Evolutionary conservation across 1,140 invertebrate species (phyloP).

Genomic region (Rhopalosiphum maidis): DNA sequence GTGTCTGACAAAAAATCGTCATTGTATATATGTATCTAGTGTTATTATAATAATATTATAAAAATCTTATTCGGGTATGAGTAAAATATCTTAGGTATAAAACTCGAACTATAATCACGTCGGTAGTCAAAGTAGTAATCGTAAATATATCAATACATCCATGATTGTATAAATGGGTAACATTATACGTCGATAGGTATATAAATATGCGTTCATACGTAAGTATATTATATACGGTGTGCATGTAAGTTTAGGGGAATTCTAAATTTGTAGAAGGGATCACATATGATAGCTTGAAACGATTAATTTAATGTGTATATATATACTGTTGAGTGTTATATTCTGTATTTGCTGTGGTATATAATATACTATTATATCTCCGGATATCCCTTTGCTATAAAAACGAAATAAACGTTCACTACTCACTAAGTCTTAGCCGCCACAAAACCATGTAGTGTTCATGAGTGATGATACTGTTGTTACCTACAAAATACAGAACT

Average conservation of each 20-base stretch:
- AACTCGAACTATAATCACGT: neutral
- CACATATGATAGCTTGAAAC: neutral
- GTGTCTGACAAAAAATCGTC: neutral
- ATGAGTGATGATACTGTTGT: neutral
- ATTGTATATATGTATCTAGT: neutral
- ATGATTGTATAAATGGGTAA: neutral
- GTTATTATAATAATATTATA: neutral
- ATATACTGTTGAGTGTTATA: neutral
- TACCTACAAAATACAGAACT: neutral
- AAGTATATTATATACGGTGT: neutral
- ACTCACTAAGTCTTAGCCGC: neutral
- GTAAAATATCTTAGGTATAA: neutral
- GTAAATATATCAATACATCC: neutral
- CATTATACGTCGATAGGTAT: no score
- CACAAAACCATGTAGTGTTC: neutral
- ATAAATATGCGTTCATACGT: neutral
- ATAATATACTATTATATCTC: neutral
- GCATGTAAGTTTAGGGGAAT: neutral
- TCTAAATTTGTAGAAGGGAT: neutral
- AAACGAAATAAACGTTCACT: neutral
- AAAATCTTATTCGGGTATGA: neutral
- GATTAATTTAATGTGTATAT: neutral
- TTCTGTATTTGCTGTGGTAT: neutral
- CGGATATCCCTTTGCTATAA: constrained; percentile 6
- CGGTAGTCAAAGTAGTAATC: neutral